Evolutionary conservation across 37 sponge, comb jelly and placozoan genomes (phyloP).

Genomic region (Oopsacas minuta): DNA sequence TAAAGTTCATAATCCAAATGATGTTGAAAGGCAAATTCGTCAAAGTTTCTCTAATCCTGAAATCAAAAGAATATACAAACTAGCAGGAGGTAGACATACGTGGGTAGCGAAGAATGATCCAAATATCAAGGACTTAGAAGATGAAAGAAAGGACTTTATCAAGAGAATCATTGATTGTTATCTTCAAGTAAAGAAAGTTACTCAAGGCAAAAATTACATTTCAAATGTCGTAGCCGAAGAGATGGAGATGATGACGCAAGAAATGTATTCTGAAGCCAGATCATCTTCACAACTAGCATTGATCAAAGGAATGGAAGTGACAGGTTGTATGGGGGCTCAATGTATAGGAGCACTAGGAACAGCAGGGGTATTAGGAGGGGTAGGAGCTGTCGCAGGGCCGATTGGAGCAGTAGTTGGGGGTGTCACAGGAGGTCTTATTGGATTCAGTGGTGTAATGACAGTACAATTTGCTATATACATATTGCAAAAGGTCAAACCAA

Average conservation of each 20-base stretch:
- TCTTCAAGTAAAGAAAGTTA: neutral
- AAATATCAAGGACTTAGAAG: neutral
- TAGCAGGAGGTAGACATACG: neutral
- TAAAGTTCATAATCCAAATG: neutral
- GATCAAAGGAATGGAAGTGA: neutral
- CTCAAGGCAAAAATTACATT: neutral
- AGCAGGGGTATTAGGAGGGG: neutral
- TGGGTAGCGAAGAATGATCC: neutral
- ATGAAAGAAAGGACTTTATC: too few relatives aligned
- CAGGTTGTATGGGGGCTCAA: neutral
- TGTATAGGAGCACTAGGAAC: neutral
- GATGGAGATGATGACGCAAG: neutral
- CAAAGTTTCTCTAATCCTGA: neutral
- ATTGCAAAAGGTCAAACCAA: neutral
- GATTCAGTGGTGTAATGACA: neutral
- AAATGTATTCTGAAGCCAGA: neutral
- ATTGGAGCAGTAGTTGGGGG: neutral
- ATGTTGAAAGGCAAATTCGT: neutral
- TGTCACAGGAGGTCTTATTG: neutral
- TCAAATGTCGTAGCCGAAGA: neutral
- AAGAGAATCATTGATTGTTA: neutral
- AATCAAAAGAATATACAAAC: neutral
- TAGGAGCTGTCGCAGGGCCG: neutral
- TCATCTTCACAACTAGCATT: neutral
- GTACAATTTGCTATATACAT: neutral